Conservation (phyloP, 1,140 invertebrate genomes). For the Ceratina japonica region DNA sequence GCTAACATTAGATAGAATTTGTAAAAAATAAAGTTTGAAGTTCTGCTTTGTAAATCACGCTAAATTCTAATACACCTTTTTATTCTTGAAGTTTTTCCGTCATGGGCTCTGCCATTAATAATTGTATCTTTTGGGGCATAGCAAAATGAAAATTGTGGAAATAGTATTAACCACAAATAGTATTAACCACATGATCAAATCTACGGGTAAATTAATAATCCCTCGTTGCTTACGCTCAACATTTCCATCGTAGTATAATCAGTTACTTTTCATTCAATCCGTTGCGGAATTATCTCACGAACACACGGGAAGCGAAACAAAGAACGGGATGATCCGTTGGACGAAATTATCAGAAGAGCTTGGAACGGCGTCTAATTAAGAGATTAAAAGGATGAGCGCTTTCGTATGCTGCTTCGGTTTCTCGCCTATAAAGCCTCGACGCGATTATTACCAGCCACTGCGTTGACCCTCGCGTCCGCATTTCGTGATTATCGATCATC, state of each 20-base stretch:
- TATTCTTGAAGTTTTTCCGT: not conserved
- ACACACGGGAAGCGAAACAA: constrained; percentile 18
- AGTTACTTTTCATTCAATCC: not conserved
- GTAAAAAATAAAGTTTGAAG: constrained; percentile 1
- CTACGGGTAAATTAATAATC: too few relatives aligned
- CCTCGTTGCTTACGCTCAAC: not conserved
- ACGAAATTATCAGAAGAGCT: constrained; percentile 39
- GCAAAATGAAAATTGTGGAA: too few relatives aligned
- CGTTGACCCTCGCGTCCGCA: constrained; percentile 21
- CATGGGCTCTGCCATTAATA: not conserved
- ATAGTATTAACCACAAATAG: too few relatives aligned
- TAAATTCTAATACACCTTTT: not conserved
- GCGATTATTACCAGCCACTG: constrained; percentile 20
- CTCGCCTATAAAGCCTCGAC: constrained; percentile 1
- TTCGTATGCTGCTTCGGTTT: constrained; percentile 25
- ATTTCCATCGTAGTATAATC: not conserved
- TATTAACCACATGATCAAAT: too few relatives aligned
- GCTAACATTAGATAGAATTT: not conserved
- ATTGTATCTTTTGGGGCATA: too few relatives aligned
- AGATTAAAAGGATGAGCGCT: constrained; percentile 57
- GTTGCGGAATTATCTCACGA: not conserved
- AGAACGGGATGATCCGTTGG: not conserved
- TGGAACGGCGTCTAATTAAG: constrained; percentile 50
- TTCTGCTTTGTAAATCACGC: not conserved
- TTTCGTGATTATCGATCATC: constrained; percentile 60